Percentiles rank a stretch among this genome's conserved stretches.
These are phyloP conservation scores for Hyles euphorbiae DNA, from an alignment of 1,140 invertebrate species.

Conservation along the genomic window DNA sequence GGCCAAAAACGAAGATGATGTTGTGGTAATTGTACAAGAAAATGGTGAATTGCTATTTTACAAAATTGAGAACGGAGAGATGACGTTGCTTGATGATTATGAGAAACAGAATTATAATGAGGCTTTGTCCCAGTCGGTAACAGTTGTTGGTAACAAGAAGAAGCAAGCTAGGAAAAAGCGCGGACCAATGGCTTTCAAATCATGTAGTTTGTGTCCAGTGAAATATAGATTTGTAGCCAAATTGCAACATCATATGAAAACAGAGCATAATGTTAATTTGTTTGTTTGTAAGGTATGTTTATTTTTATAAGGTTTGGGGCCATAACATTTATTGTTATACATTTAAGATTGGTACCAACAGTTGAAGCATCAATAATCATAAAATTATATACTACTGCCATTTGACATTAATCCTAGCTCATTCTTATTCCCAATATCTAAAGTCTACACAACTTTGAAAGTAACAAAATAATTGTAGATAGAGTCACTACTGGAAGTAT, in stretches of 20 bases:
- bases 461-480: no score
- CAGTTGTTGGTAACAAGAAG: not conserved
- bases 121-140: constrained; percentile 6
- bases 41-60: constrained; percentile 31
- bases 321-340: constrained; percentile 1
- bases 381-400: no score
- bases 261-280: constrained; percentile 46
- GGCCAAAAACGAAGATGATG: constrained; percentile 24
- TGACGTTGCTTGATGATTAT: constrained; percentile 19
- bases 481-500: no score
- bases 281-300: constrained; percentile 54
- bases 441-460: no score
- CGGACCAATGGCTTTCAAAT: constrained; percentile 45
- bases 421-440: no score
- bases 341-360: not conserved
- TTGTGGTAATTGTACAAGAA: constrained; percentile 42
- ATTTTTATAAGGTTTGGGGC: no score
- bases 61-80: constrained; percentile 24
- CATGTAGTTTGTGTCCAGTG: constrained; percentile 50
- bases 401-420: no score
- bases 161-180: constrained; percentile 37
- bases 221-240: constrained; percentile 58
- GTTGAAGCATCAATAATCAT: no score
- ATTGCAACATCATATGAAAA: constrained; percentile 61
- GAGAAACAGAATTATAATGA: constrained; percentile 19